These are phyloP conservation scores for Procapra przewalskii DNA, from an alignment of 2,113 vertebrate genomes.

Conservation along the genomic window DNA sequence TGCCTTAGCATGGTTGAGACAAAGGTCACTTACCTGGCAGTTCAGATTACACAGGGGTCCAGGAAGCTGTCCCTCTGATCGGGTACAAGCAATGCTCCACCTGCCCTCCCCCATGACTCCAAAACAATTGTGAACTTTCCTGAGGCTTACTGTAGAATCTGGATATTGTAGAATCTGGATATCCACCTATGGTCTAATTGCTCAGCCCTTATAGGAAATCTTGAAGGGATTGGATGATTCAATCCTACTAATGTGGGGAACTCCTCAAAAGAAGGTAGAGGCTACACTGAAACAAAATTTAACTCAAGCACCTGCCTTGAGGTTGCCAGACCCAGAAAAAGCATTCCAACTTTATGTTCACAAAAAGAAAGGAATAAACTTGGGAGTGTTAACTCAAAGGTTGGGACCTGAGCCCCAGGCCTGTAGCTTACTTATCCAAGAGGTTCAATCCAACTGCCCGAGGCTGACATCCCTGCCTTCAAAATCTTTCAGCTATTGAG, in stretches of 20 bases:
- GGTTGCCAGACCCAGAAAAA: not conserved
- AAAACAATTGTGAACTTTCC: not conserved
- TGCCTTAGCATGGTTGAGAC: not conserved
- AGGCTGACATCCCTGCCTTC: not conserved
- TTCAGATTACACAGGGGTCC: not conserved
- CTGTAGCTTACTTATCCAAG: not conserved
- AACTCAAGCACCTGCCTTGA: not conserved
- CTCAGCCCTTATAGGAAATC: not conserved
- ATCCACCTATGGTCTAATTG: not conserved
- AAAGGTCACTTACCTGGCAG: not conserved
- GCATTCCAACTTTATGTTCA: not conserved
- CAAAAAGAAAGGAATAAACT: not conserved
- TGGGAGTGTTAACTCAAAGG: not conserved
- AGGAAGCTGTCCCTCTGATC: not conserved
- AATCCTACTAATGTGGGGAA: not conserved
- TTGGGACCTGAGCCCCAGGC: not conserved
- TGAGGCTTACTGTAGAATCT: not conserved
- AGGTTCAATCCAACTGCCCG: not conserved
- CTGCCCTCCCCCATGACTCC: not conserved
- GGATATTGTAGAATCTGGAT: not conserved
- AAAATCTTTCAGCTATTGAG: not conserved
- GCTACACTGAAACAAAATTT: not conserved
- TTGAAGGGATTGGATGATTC: not conserved
- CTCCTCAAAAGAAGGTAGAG: not conserved
- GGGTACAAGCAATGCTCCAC: not conserved